Evolutionary conservation across 2,797 vertebrate species (phyloP).

Genomic region (Coranthus polyacanthus): DNA sequence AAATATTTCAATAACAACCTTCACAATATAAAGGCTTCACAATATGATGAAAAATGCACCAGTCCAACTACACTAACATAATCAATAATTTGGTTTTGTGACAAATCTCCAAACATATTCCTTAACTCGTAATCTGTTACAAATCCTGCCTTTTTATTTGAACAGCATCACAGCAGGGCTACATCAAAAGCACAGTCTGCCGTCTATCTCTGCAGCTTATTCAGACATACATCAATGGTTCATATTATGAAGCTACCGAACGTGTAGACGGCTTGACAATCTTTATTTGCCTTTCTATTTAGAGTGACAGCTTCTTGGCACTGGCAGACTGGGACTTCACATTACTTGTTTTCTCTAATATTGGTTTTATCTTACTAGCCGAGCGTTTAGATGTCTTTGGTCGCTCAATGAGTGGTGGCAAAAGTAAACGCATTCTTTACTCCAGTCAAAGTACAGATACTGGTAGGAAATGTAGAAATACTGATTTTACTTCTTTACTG

Average conservation of each 20-base stretch:
- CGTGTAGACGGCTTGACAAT: background rate
- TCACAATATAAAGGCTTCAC: background rate
- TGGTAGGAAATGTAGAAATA: too few relatives aligned
- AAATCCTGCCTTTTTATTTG: background rate
- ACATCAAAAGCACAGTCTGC: background rate
- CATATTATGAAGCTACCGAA: background rate
- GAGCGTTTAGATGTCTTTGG: too few relatives aligned
- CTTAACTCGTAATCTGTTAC: background rate
- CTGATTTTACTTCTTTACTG: too few relatives aligned
- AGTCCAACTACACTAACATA: background rate
- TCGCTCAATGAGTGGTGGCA: too few relatives aligned
- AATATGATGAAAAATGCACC: background rate
- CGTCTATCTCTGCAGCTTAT: background rate
- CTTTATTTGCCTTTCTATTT: conserved; percentile 12
- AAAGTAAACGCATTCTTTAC: too few relatives aligned
- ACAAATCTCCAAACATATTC: background rate
- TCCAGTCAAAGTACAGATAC: too few relatives aligned
- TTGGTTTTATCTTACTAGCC: too few relatives aligned
- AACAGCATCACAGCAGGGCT: background rate
- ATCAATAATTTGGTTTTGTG: background rate
- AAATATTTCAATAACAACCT: background rate
- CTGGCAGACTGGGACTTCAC: too few relatives aligned
- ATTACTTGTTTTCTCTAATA: too few relatives aligned
- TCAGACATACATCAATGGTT: background rate
- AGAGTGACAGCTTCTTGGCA: too few relatives aligned